Conservation (phyloP, 2,888 invertebrate genomes). For the Melinopterus prodromus region DNA sequence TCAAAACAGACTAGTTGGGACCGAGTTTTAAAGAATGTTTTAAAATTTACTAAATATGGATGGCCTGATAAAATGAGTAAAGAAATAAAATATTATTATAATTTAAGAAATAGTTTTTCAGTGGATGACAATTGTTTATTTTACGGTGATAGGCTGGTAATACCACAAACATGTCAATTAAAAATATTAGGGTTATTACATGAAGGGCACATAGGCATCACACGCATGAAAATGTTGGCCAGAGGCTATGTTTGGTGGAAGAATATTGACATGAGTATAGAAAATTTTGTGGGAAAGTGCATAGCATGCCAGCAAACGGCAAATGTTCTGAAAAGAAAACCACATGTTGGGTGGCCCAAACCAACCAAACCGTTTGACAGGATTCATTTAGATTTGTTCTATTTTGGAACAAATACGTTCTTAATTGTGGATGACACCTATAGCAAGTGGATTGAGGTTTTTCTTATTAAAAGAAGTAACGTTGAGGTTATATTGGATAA, state of each 20-base stretch:
- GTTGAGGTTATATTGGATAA: too few relatives aligned
- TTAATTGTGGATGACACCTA: too few relatives aligned
- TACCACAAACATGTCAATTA: background rate
- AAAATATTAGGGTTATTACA: background rate
- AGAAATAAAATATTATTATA: background rate
- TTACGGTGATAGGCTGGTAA: background rate
- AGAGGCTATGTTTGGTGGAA: background rate
- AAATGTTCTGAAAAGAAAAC: background rate
- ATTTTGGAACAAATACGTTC: too few relatives aligned
- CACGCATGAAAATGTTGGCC: background rate
- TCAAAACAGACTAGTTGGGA: background rate
- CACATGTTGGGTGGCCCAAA: background rate
- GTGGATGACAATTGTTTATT: background rate
- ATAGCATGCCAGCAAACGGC: background rate
- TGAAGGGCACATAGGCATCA: background rate
- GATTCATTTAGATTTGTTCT: too few relatives aligned
- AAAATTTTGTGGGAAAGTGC: background rate
- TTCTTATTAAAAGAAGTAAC: too few relatives aligned
- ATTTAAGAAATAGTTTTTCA: background rate
- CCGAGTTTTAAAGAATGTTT: background rate
- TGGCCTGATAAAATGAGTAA: background rate
- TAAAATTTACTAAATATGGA: background rate
- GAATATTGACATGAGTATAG: background rate
- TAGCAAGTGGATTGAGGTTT: too few relatives aligned
- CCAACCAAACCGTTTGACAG: too few relatives aligned